Evolutionary conservation across 2,888 invertebrate species (phyloP), one percentile per base, ranked within the genome.

Genomic region (Lordiphosa andalusiaca): DNA sequence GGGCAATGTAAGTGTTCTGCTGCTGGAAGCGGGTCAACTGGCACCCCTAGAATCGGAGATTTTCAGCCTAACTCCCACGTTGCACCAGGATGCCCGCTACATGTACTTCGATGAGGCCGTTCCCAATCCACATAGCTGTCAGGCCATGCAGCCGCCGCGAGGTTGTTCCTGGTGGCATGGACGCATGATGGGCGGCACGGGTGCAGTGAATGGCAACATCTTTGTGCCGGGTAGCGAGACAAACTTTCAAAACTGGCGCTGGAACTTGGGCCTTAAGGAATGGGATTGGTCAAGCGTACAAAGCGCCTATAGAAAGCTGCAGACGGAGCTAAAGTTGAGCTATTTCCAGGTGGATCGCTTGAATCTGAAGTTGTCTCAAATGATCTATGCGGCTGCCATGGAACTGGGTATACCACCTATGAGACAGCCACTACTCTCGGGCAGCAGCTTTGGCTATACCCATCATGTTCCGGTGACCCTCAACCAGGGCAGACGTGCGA

Each of bases 21-120:
- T 96, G 16, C 87, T 96, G 57, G 96, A 96, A 90, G 95, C 94
- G 48, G 96, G 96, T 30, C 92, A 92, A 1, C 92, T 94, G 86
- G 89, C 89, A 86, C 92, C 64, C 88, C 91, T 85, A 10, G 87
- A 89, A 44, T 84, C 86, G 2, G 88, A 89, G 81, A 81, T 89
- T 9, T 87, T 86, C 2, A 48, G 61, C 0, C 36, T 85, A 0
- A 82, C 77, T 3, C 62, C 69, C 6, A 44, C 67, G 1, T 6
- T 87, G 42, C 81, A 85, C 16, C 73, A 80, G 2, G 74, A 80
- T 30, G 62, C 73, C 0, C 33, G 71, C 1, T 76, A 81, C 46
- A 84, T 83, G 55, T 89, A 85, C 84, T 73, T 83, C 40, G 86
- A 88, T 48, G 70, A 70, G 58, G 84, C 82, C 0, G 81, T 77